These are phyloP conservation scores for Oryzias melastigma DNA, from an alignment of 2,113 vertebrate species.

Conservation along the genomic window DNA sequence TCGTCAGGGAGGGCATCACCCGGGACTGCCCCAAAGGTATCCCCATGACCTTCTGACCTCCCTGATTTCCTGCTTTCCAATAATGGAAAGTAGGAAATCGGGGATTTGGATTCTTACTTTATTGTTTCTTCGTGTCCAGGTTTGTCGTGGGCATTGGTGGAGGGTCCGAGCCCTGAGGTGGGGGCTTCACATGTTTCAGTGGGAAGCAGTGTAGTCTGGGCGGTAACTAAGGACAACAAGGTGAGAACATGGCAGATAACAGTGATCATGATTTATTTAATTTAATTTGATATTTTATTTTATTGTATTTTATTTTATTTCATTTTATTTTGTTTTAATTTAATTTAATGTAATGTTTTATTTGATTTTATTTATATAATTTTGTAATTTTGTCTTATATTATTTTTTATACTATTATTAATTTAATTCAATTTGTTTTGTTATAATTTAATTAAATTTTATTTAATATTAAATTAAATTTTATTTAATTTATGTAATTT, in stretches of 20 bases:
- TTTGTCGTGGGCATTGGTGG: slow-evolving; percentile 85
- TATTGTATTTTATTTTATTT: too few species aligned
- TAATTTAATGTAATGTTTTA: too few species aligned
- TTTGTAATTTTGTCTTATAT: too few species aligned
- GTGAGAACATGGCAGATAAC: slow-evolving; percentile 68
- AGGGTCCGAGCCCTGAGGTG: slow-evolving; percentile 86
- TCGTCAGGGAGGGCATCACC: slow-evolving; percentile 90
- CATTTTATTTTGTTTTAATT: too few species aligned
- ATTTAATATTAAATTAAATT: too few species aligned
- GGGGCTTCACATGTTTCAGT: slow-evolving; percentile 87
- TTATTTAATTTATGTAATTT: too few species aligned
- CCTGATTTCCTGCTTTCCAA: too few species aligned
- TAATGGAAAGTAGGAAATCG: not conserved
- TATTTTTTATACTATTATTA: too few species aligned
- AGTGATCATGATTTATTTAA: not conserved
- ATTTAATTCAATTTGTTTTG: too few species aligned
- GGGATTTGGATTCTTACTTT: not conserved
- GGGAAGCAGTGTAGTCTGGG: slow-evolving; percentile 91
- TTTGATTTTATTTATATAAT: not conserved
- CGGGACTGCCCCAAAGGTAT: slow-evolving; percentile 89
- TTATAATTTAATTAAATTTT: too few species aligned
- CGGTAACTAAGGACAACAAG: slow-evolving; percentile 92
- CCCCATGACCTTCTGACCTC: too few species aligned
- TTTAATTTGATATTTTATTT: not conserved
- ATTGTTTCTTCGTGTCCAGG: slow-evolving; percentile 49